These are phyloP conservation scores for Tinamus major DNA, from an alignment of 2,797 vertebrate species.

Conservation along the genomic window DNA sequence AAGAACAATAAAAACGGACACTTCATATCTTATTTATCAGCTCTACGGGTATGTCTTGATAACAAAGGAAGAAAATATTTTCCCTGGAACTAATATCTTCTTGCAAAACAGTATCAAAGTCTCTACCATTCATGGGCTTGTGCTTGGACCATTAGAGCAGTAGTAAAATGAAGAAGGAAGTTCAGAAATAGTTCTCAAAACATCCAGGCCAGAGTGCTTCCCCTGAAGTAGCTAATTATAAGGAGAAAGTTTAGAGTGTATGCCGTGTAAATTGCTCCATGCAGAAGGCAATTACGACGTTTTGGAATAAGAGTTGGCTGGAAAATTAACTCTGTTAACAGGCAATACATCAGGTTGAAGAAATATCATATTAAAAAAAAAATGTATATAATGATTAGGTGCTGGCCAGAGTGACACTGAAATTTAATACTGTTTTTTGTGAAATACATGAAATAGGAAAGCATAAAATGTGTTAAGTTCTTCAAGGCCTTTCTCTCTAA, in stretches of 20 bases:
- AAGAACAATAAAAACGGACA: neutral
- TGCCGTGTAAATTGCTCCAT: neutral
- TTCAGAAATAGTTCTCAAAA: neutral
- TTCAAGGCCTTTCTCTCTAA: neutral
- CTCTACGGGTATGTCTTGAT: neutral
- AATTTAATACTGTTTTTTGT: conserved; percentile 5
- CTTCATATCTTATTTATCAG: neutral
- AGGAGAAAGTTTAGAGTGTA: neutral
- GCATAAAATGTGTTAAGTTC: neutral
- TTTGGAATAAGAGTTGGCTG: neutral
- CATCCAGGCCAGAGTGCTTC: neutral
- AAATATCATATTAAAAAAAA: neutral
- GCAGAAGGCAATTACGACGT: neutral
- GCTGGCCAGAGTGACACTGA: neutral
- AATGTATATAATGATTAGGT: neutral
- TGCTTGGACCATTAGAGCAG: neutral
- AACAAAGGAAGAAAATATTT: neutral
- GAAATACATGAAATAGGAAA: neutral
- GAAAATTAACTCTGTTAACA: conserved; percentile 22
- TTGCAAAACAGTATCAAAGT: neutral
- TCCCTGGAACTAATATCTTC: neutral
- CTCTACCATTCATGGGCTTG: rapidly evolving
- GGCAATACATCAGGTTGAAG: neutral
- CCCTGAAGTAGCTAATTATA: neutral
- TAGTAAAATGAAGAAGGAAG: neutral